Base-by-base conservation (phyloP, 2,888 invertebrate species). In the Drosophila quinaria region DNA sequence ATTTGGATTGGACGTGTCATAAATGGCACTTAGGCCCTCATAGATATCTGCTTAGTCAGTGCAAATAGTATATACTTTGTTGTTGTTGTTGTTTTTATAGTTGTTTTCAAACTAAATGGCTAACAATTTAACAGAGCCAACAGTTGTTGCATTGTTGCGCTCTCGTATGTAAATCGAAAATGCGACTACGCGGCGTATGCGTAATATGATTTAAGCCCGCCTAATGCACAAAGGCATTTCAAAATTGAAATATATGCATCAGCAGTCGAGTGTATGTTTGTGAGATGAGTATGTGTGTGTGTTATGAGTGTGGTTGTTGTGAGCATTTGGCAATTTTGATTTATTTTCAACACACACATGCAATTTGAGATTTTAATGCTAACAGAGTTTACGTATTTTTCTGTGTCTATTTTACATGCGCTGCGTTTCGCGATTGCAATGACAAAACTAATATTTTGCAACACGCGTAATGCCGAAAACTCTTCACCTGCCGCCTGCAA, bases 191-290 rank as follows among this genome's bases (percentile, higher is more conserved):
- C 71, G 75, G 78, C 87, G 81, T 88, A 84, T 86, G 84, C 73
- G 81, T 83, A 74, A 84, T 84, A 80, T 83, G 87, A 84, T 84
- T 84, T 84, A 84, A 84, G 81, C 84, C 64, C 50, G 54, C 80
- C 80, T 82, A 83, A 88, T 88, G 87, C 87, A 88, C 80, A 83
- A 83, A 83, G 86, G 87, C 87, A 86, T 74, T 77, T 69, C 65
- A 29, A 88, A 83, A 82, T 82, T 86, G 86, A 83, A 77, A 86
- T 82, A 69, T 71, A 70, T 79, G 65, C 56, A 49, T 63, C 58
- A 56, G 46, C 39, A 56, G 15, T 15, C 19, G 49, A 50, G 29
- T 19, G 47, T 47, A 3, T 31, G 63, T 56, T 35, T 46, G 56
- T 60, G 37, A 15, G n/a, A n/a, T n/a, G n/a, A n/a, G n/a, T n/a